Conservation (phyloP, 2,888 invertebrate species). For the Patella pellucida region DNA sequence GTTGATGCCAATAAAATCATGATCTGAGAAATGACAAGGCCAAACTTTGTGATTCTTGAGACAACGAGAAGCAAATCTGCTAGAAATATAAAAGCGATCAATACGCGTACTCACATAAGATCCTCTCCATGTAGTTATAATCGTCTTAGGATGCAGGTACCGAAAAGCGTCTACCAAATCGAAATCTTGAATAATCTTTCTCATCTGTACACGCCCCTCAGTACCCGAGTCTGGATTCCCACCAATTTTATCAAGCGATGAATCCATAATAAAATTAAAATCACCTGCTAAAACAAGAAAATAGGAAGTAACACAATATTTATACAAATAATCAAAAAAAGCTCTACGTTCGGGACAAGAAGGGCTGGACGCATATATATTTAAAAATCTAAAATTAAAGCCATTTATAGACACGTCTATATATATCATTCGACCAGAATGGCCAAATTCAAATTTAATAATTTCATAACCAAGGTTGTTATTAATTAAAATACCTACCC, state of each 20-base stretch:
- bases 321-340: constrained; percentile 25
- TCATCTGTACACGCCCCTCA: constrained; percentile 22
- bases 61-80: background rate
- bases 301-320: constrained; percentile 19
- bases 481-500: too few relatives aligned
- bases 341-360: constrained; percentile 19
- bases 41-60: background rate
- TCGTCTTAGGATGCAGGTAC: constrained; percentile 19
- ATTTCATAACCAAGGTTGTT: background rate
- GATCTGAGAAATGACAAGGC: constrained; percentile 7
- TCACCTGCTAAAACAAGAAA: constrained; percentile 28
- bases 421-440: constrained; percentile 18
- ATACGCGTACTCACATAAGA: background rate
- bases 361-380: constrained; percentile 23
- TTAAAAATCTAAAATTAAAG: constrained; percentile 12
- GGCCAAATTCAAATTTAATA: constrained; percentile 21
- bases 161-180: constrained; percentile 26
- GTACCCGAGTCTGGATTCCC: constrained; percentile 21
- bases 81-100: background rate
- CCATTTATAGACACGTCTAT: constrained; percentile 1
- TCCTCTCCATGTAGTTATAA: background rate
- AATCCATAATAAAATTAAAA: constrained; percentile 30
- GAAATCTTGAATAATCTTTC: constrained; percentile 22
- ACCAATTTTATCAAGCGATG: constrained; percentile 27
- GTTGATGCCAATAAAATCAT: background rate